A percentile compares a stretch with the other conserved stretches of the same genome.
Evolutionary conservation across 2,797 vertebrate species (phyloP).

Genomic region (Acomys russatus): DNA sequence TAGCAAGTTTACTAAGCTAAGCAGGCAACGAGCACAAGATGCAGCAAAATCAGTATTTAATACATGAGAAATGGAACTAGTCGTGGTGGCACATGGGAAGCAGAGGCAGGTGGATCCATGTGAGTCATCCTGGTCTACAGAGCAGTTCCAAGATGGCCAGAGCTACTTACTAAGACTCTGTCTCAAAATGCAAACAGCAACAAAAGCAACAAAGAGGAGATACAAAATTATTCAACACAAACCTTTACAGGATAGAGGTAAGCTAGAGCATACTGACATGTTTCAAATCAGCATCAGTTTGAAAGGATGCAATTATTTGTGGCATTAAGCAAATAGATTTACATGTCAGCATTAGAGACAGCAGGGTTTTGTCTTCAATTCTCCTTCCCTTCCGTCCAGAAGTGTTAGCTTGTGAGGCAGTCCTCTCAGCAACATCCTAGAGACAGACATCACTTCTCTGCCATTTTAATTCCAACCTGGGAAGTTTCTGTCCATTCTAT

Average conservation of each 20-base stretch:
- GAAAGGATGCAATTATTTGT: not conserved
- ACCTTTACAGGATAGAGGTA: not conserved
- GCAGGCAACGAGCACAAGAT: not conserved
- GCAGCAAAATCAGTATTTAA: not conserved
- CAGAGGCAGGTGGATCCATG: not conserved
- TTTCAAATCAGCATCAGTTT: not conserved
- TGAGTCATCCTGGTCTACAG: not conserved
- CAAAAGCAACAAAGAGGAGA: not conserved
- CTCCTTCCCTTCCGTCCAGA: not conserved
- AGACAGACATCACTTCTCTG: not conserved
- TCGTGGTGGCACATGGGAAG: too few species aligned
- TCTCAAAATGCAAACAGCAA: not conserved
- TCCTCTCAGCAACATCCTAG: not conserved
- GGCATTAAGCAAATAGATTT: not conserved
- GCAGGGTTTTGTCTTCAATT: not conserved
- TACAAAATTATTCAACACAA: not conserved
- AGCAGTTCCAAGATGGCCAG: not conserved
- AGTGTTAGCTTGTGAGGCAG: not conserved
- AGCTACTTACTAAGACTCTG: not conserved
- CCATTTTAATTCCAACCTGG: not conserved
- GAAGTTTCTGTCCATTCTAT: not conserved
- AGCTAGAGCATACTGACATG: not conserved
- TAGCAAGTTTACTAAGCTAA: not conserved
- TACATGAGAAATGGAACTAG: not conserved
- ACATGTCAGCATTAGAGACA: not conserved